Conservation (phyloP, 2,888 invertebrate genomes). For the Sericinus montela region DNA sequence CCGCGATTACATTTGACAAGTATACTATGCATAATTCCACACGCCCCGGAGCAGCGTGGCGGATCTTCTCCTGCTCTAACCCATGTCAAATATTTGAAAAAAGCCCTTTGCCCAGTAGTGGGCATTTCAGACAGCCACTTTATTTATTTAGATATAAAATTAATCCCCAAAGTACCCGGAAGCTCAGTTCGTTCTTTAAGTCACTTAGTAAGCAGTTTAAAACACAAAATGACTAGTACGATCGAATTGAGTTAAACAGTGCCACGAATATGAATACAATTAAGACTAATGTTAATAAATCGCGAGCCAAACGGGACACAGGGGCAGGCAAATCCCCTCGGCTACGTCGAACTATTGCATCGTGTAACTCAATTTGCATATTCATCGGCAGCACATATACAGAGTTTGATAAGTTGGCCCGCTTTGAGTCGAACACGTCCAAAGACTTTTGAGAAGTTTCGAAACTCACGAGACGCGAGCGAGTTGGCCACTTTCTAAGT, state of each 20-base stretch:
- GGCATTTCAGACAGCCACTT: too few relatives aligned
- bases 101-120: too few relatives aligned
- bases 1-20: slow-evolving; percentile 47
- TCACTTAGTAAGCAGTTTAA: too few relatives aligned
- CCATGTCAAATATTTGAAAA: too few relatives aligned
- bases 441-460: neutral
- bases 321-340: neutral
- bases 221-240: too few relatives aligned
- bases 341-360: slow-evolving; percentile 17
- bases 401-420: slow-evolving; percentile 23
- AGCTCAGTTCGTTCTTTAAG: too few relatives aligned
- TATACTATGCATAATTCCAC: too few relatives aligned
- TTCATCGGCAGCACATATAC: slow-evolving; percentile 20
- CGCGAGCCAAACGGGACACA: neutral
- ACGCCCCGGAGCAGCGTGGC: too few relatives aligned
- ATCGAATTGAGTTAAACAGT: neutral
- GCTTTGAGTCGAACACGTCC: neutral
- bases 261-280: neutral
- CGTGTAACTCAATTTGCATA: slow-evolving; percentile 24
- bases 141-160: too few relatives aligned
- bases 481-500: slow-evolving; percentile 13
- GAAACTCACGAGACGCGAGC: slow-evolving; percentile 4
- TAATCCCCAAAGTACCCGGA: too few relatives aligned
- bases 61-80: too few relatives aligned
- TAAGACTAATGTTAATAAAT: neutral